Evolutionary conservation across 2,888 invertebrate genomes (phyloP), one percentile per base, ranked within the genome.

Genomic region (Drosophila limbata): DNA sequence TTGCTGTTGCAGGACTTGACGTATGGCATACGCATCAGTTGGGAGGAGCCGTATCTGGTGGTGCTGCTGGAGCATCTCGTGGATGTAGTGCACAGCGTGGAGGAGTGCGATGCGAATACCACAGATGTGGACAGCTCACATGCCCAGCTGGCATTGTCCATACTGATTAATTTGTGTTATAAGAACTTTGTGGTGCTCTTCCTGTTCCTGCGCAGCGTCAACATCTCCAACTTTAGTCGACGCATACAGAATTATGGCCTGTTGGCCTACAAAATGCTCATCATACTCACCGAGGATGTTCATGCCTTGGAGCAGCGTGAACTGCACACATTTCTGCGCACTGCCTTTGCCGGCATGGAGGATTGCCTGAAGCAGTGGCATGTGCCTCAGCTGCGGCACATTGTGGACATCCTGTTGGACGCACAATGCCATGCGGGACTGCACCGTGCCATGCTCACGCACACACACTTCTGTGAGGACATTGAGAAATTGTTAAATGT

Each of bases 111-210:
- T 44, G 93, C 93, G 0, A 61, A 64, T 9, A 44, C 53, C 0
- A 47, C 56, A 0, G 70, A 81, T 4, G 82, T 71, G 2, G 83
- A 90, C 15, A 81, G 84, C 19, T 39, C 78, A 0, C 81, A 79
- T 52, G 87, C 88, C 0, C 81, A 92, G 35, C 89, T 95, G 48
- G 94, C 95, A 0, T 92, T 97, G 0, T 95, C 96, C 0, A 95
- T 96, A 13, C 91, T 97, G 0, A 96, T 96, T 0, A 97, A 97
- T 93, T 92, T 97, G 3, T 96, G 96, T 90, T 96, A 96, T 87
- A 96, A 95, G 76, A 97, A 97, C 91, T 92, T 96, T 65, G 95
- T 96, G 0, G 96, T 96, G 0, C 94, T 96, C 42, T 96, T 96
- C 84, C 94, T 95, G 0, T 92, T 97, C 33, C 94, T 96, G 93